Evolutionary conservation across 2,888 invertebrate genomes (phyloP).

Genomic region (Boloria euphrosyne): DNA sequence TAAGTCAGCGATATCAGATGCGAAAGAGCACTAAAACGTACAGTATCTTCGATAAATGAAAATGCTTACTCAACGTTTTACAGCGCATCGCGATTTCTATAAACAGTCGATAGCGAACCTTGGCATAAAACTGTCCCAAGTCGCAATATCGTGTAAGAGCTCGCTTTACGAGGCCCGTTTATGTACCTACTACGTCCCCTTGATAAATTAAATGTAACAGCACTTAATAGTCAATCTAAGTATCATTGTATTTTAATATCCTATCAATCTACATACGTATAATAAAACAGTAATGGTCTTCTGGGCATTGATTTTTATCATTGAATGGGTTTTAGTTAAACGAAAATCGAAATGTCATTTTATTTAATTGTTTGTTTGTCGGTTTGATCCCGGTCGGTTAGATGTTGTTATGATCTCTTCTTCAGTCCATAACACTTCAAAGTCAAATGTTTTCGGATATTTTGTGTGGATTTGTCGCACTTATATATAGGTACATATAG

Average conservation of each 20-base stretch:
- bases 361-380: too few species aligned
- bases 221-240: conserved; percentile 49
- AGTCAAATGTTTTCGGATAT: too few species aligned
- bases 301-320: too few species aligned
- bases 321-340: too few species aligned
- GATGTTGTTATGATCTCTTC: too few species aligned
- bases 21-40: background rate
- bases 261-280: too few species aligned
- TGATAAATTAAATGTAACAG: conserved; percentile 61
- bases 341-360: too few species aligned
- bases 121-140: conserved; percentile 37
- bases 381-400: too few species aligned
- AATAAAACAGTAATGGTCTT: too few species aligned
- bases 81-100: conserved; percentile 30
- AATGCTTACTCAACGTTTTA: conserved; percentile 12
- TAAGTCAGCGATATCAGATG: background rate
- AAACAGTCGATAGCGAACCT: conserved; percentile 35
- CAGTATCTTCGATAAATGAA: conserved; percentile 3
- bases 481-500: too few species aligned
- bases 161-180: conserved; percentile 40
- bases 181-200: conserved; percentile 38
- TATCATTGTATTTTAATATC: background rate
- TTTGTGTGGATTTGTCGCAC: too few species aligned
- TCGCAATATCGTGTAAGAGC: conserved; percentile 40
- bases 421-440: too few species aligned